Evolutionary conservation across 2,113 vertebrate species (phyloP).

Genomic region (Scolopax mira): DNA sequence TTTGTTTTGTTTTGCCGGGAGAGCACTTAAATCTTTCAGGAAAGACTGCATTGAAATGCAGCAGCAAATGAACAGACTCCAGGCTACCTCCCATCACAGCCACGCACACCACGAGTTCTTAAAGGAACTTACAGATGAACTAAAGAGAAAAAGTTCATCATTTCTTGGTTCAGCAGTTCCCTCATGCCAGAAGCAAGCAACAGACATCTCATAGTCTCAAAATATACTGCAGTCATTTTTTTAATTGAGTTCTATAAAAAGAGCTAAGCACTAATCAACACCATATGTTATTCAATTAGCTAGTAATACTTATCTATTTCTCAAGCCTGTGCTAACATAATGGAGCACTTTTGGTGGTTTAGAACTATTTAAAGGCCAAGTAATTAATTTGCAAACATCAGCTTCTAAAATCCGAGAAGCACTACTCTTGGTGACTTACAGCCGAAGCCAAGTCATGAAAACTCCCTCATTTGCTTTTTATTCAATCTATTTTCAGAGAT

Average conservation of each 20-base stretch:
- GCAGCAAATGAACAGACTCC: neutral
- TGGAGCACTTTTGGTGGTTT: slow-evolving; percentile 44
- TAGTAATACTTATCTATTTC: slow-evolving; percentile 62
- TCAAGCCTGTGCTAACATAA: slow-evolving; percentile 63
- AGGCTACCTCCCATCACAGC: neutral
- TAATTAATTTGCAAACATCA: slow-evolving; percentile 67
- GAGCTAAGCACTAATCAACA: slow-evolving; percentile 65
- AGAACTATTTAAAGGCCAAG: slow-evolving; percentile 56
- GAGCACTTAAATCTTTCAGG: slow-evolving; percentile 20
- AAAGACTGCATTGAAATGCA: slow-evolving; percentile 5
- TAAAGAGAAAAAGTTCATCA: neutral
- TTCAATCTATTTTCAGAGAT: neutral
- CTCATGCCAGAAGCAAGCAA: slow-evolving; percentile 3
- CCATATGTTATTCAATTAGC: slow-evolving; percentile 69
- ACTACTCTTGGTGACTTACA: neutral
- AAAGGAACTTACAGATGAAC: neutral
- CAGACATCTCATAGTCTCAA: slow-evolving; percentile 22
- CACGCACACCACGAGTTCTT: neutral
- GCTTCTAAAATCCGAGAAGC: slow-evolving; percentile 34
- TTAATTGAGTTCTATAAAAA: slow-evolving; percentile 67
- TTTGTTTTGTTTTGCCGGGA: neutral
- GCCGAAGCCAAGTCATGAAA: neutral
- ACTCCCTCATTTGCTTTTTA: neutral
- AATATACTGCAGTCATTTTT: slow-evolving; percentile 60
- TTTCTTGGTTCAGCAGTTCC: slow-evolving; percentile 29